phyloP scores from a whole-genome alignment of 2,888 invertebrate species.

The Proisotoma minuta region DNA sequence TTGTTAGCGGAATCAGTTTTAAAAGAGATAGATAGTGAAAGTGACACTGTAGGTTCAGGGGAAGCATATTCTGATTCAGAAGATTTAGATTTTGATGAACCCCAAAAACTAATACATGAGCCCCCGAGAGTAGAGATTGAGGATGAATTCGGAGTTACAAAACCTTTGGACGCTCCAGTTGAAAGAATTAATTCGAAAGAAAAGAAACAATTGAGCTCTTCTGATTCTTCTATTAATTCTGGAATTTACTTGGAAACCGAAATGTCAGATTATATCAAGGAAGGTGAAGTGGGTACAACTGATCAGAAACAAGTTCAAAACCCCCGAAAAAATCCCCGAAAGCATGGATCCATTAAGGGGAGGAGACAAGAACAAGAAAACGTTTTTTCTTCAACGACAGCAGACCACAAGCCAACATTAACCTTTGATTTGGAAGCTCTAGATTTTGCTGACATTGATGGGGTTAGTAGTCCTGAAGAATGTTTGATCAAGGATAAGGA shows the following conservation, averaged over 20 bases:
- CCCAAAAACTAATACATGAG: conserved; percentile 28
- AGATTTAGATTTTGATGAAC: conserved; percentile 39
- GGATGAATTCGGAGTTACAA: conserved; percentile 60
- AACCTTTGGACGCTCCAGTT: conserved; percentile 59
- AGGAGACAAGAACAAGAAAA: conserved; percentile 10
- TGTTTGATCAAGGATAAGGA: too few relatives aligned
- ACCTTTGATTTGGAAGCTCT: conserved; percentile 68
- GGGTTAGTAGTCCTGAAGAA: conserved; percentile 45
- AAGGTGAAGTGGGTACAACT: conserved; percentile 53
- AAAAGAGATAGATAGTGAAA: conserved; percentile 26
- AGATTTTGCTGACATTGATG: conserved; percentile 81
- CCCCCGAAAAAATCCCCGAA: background rate
- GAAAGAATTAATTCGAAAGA: conserved; percentile 53
- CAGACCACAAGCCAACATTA: background rate
- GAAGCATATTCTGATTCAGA: conserved; percentile 29
- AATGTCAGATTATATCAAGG: conserved; percentile 82
- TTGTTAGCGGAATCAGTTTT: conserved; percentile 14
- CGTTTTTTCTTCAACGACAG: background rate
- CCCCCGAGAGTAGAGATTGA: conserved; percentile 70
- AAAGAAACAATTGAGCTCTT: conserved; percentile 53
- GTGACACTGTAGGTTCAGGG: conserved; percentile 30
- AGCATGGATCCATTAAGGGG: background rate
- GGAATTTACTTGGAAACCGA: conserved; percentile 74
- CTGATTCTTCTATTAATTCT: conserved; percentile 55
- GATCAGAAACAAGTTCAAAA: conserved; percentile 3